Evolutionary conservation across 2,888 invertebrate genomes (phyloP).

Genomic region (Rhopalosiphum nymphaeae): DNA sequence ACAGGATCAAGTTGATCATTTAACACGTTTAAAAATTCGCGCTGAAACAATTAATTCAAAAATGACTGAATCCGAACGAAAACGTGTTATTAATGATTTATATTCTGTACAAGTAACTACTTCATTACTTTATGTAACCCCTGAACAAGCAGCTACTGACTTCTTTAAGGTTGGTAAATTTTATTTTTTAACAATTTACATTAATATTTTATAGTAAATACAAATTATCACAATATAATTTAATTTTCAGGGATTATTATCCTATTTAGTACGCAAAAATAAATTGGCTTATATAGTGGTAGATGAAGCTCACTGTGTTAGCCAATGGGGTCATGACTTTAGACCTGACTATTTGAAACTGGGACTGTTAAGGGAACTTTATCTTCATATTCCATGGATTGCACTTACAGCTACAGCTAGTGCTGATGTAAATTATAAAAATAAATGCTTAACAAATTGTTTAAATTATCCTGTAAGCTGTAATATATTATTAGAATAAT

Average conservation of each 20-base stretch:
- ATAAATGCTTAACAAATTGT: neutral
- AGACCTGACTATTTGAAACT: slow-evolving; percentile 94
- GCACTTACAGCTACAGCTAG: slow-evolving; percentile 97
- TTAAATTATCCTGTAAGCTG: neutral
- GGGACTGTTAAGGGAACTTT: slow-evolving; percentile 73
- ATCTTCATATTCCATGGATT: slow-evolving; percentile 81
- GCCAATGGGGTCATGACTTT: slow-evolving; percentile 99
- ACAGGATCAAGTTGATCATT: slow-evolving; percentile 92
- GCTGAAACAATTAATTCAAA: slow-evolving; percentile 96
- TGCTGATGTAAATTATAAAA: slow-evolving; percentile 72
- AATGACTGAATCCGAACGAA: slow-evolving; percentile 82
- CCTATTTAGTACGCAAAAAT: slow-evolving; percentile 79
- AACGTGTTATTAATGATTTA: slow-evolving; percentile 83
- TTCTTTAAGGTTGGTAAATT: slow-evolving; percentile 75
- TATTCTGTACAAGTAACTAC: slow-evolving; percentile 81
- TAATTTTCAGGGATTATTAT: slow-evolving; percentile 74
- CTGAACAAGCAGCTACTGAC: slow-evolving; percentile 91
- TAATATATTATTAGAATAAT: neutral
- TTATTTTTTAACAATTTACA: slow-evolving; percentile 4
- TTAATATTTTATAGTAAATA: neutral
- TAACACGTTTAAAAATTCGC: slow-evolving; percentile 81
- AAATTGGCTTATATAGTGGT: slow-evolving; percentile 91
- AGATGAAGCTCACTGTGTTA: slow-evolving; percentile 98
- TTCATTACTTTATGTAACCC: slow-evolving; percentile 93
- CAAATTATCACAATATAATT: slow-evolving; percentile 22